Base-by-base conservation (phyloP, 92 coral and sea anemone species). In the Umimayanthus chanpuru region DNA sequence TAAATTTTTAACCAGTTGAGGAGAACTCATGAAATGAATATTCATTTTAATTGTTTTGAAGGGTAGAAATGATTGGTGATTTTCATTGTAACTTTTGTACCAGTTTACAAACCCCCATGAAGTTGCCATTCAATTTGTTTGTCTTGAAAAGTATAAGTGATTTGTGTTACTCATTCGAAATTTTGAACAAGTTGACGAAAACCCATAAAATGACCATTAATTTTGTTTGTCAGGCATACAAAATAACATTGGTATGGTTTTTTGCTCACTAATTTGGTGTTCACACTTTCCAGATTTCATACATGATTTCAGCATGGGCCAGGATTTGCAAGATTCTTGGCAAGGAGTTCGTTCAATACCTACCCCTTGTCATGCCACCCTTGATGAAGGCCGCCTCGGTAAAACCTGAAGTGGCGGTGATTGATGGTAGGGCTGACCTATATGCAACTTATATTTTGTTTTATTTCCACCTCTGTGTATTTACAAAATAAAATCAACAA, bases 271-370 rank as follows among this genome's bases (percentile, higher is more conserved):
- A 72, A 76, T 23, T 39, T 76, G 80, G 0, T 39, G 5, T 40
- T 49, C 32, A 14, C 4, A 4, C 41, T 6, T 4, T 47, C 18
- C 81, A 94, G 96, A 95, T 97, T 75, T 97, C 99, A 29, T 97
- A 97, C 92, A 93, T 97, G 96, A 97, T 97, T 68, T 97, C 99
- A 0, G 99, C 99, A 14, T 97, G 99, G 99, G 99, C 99, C 8
- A 91, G 99, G 74, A 97, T 97, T 94, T 97, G 99, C 90, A 97
- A 97, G 92, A 97, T 97, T 72, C 90, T 97, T 76, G 99, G 99
- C 11, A 94, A 93, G 68, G 98, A 94, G 43, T 97, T 97, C 86
- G 94, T 96, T 9, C 98, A 97, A 72, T 97, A 97, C 81, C 88
- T 97, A 39, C 99, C 99, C 1, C 91, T 97, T 0, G 99, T 97